Percentiles rank a stretch among this genome's conserved stretches.
These are phyloP conservation scores for Drosophila jambulina DNA, from an alignment of 1,140 invertebrate genomes.

Conservation along the genomic window DNA sequence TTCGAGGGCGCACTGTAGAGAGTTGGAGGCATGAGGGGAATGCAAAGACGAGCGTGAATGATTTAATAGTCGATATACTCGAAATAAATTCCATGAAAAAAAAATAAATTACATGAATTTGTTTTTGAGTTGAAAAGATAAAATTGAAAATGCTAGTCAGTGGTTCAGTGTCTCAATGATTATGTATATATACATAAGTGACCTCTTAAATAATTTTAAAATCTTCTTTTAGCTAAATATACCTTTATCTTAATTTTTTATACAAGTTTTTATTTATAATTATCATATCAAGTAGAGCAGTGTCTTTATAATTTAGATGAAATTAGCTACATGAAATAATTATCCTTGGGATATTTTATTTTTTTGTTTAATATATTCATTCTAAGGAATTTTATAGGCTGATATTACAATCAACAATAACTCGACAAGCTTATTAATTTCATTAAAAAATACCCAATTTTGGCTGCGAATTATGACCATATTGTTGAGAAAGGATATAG, in stretches of 20 bases:
- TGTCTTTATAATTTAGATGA: neutral
- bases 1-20: conserved; percentile 59
- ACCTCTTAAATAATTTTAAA: neutral
- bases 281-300: neutral
- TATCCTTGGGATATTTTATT: neutral
- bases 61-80: conserved; percentile 23
- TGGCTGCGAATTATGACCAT: neutral
- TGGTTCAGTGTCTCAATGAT: neutral
- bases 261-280: neutral
- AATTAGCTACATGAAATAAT: neutral
- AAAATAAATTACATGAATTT: neutral
- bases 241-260: neutral
- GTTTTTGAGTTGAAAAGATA: neutral
- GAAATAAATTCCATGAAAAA: neutral
- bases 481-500: neutral
- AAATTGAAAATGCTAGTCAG: neutral
- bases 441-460: neutral
- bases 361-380: neutral
- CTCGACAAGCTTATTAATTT: neutral
- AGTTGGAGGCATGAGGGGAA: conserved; percentile 32
- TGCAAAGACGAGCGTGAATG: conserved; percentile 49
- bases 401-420: neutral
- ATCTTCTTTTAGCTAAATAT: neutral
- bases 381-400: neutral
- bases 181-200: neutral